These are phyloP conservation scores for Rattus rattus DNA, from an alignment of 2,113 vertebrate species.

Conservation along the genomic window DNA sequence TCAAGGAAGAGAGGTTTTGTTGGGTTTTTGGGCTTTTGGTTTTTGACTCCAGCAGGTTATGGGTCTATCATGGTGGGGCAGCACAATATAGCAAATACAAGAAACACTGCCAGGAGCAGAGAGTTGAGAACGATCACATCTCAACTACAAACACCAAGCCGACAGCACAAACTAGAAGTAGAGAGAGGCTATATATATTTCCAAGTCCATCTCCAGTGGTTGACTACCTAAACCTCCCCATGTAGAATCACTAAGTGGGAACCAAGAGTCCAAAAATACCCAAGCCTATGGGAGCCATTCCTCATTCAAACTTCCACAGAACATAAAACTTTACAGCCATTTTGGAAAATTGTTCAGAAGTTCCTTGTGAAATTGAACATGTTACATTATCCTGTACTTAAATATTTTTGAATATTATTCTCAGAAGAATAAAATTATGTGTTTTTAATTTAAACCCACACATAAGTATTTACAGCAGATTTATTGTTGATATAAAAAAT, in stretches of 20 bases:
- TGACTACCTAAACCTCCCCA: too few relatives aligned
- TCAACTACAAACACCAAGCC: background rate
- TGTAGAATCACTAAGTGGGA: background rate
- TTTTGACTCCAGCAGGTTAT: background rate
- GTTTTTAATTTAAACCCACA: background rate
- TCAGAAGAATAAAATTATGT: conserved; percentile 15
- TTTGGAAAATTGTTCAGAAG: background rate
- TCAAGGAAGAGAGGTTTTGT: background rate
- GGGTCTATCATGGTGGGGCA: background rate
- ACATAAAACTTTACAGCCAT: background rate
- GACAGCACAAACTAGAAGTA: background rate
- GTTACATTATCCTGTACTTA: background rate
- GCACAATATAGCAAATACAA: too few relatives aligned
- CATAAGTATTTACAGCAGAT: background rate
- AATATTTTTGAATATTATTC: background rate
- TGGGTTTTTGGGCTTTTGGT: background rate
- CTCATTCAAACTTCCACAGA: background rate
- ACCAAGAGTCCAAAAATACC: background rate
- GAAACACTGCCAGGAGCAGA: background rate
- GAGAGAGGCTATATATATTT: background rate
- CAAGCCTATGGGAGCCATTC: background rate
- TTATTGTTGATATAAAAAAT: conserved; percentile 6
- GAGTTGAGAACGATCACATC: background rate
- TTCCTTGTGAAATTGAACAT: conserved; percentile 17
- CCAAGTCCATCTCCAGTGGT: too few relatives aligned